phyloP scores from a whole-genome alignment of 2,888 invertebrate genomes.

The Ommatoiulus sabulosus region DNA sequence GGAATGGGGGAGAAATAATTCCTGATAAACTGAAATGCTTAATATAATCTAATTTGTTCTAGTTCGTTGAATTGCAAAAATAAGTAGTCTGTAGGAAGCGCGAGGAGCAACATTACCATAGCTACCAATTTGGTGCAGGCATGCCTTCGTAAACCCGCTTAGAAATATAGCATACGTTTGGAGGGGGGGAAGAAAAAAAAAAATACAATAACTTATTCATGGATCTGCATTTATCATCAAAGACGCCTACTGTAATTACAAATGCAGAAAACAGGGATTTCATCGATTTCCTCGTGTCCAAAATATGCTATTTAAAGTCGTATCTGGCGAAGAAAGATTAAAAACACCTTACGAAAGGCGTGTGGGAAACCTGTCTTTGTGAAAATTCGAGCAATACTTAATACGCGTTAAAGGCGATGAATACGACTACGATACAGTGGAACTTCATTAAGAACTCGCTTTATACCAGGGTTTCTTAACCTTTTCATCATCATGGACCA shows the following conservation, averaged over 20 bases:
- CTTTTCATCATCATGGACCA: too few species aligned
- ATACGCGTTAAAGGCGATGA: too few species aligned
- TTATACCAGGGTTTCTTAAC: too few species aligned
- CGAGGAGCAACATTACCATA: slow-evolving; percentile 14
- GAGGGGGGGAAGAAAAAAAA: not conserved
- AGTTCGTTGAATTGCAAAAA: slow-evolving; percentile 46
- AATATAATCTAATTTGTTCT: slow-evolving; percentile 47
- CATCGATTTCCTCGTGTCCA: slow-evolving; percentile 17
- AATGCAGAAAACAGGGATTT: slow-evolving; percentile 46
- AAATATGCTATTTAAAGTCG: not conserved
- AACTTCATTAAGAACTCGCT: too few species aligned
- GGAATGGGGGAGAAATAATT: slow-evolving; percentile 5
- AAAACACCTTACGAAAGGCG: not conserved
- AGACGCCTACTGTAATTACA: slow-evolving; percentile 39
- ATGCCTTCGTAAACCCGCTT: not conserved
- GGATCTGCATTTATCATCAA: slow-evolving; percentile 37
- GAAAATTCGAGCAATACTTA: too few species aligned
- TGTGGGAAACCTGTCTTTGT: too few species aligned
- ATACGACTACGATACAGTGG: too few species aligned
- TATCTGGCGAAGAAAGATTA: not conserved
- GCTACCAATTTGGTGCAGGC: slow-evolving; percentile 10
- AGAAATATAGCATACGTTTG: not conserved
- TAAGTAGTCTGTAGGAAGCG: slow-evolving; percentile 22
- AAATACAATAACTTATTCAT: slow-evolving; percentile 29
- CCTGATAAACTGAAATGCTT: slow-evolving; percentile 32